These are phyloP conservation scores for Callorhinus ursinus DNA, from an alignment of 2,113 vertebrate genomes.

Conservation along the genomic window DNA sequence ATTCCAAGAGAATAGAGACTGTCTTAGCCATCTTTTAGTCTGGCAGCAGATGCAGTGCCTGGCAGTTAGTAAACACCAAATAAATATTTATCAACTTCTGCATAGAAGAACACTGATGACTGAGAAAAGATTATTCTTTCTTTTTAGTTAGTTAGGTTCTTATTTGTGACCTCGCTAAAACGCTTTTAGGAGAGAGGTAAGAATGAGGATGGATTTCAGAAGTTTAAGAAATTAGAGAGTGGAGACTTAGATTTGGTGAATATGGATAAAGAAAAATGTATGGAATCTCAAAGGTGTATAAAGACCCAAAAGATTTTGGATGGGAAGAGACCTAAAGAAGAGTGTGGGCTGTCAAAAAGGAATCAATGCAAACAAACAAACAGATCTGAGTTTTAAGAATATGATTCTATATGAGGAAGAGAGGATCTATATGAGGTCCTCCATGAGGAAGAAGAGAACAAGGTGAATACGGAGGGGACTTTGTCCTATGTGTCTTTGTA, in stretches of 20 bases:
- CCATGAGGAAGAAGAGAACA: not conserved
- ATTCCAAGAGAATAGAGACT: not conserved
- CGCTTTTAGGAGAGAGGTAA: not conserved
- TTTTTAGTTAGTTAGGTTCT: not conserved
- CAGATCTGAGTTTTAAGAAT: not conserved
- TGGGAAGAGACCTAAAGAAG: not conserved
- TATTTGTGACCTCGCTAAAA: not conserved
- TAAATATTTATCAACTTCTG: conserved; percentile 35
- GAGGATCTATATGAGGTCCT: not conserved
- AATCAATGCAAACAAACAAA: not conserved
- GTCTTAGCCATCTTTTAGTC: not conserved
- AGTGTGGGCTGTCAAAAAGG: not conserved
- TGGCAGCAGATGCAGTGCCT: not conserved
- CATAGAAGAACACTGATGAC: not conserved
- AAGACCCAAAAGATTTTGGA: not conserved
- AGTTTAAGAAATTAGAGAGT: not conserved
- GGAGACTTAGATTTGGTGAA: not conserved
- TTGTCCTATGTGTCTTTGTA: not conserved
- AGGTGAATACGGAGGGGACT: not conserved
- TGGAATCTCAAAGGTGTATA: not conserved
- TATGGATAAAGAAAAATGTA: not conserved
- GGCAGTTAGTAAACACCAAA: not conserved
- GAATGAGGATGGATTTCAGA: not conserved
- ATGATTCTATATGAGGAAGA: not conserved
- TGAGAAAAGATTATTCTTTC: not conserved